These are phyloP conservation scores for Diaperis boleti DNA, from an alignment of 2,888 invertebrate species.

Conservation along the genomic window DNA sequence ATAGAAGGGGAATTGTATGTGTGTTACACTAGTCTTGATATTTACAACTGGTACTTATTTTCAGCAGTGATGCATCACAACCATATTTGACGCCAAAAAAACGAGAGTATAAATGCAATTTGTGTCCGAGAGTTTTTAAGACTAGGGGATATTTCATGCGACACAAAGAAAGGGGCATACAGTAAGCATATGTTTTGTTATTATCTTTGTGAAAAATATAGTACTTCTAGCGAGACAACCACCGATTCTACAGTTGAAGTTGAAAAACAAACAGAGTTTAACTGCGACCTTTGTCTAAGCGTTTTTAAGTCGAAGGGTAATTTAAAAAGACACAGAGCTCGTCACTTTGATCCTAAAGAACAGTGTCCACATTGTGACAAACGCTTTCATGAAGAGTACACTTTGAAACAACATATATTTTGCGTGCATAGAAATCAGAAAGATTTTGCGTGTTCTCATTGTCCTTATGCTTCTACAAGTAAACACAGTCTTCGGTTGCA, in stretches of 20 bases:
- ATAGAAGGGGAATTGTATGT: background rate
- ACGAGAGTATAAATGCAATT: background rate
- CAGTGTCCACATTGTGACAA: conserved; percentile 11
- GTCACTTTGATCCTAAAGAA: conserved; percentile 1
- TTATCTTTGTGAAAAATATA: too few species aligned
- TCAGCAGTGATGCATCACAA: too few species aligned
- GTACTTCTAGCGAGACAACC: too few species aligned
- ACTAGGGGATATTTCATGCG: background rate
- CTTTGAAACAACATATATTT: conserved; percentile 9
- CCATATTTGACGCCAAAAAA: too few species aligned
- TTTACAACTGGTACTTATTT: background rate
- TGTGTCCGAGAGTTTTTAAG: background rate
- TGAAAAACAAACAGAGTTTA: background rate
- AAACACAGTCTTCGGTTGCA: background rate
- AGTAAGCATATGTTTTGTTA: too few species aligned
- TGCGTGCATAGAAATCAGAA: background rate
- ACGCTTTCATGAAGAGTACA: background rate
- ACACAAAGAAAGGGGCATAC: background rate
- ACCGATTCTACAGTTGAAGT: background rate
- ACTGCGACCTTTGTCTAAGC: conserved; percentile 1
- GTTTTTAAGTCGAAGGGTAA: background rate
- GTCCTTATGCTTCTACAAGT: conserved; percentile 4
- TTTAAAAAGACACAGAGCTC: background rate
- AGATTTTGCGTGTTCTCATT: conserved; percentile 3
- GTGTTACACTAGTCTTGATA: background rate